Percentiles rank a stretch among this genome's conserved stretches.
phyloP scores from a whole-genome alignment of 2,113 vertebrate genomes.

The Proteles cristata region DNA sequence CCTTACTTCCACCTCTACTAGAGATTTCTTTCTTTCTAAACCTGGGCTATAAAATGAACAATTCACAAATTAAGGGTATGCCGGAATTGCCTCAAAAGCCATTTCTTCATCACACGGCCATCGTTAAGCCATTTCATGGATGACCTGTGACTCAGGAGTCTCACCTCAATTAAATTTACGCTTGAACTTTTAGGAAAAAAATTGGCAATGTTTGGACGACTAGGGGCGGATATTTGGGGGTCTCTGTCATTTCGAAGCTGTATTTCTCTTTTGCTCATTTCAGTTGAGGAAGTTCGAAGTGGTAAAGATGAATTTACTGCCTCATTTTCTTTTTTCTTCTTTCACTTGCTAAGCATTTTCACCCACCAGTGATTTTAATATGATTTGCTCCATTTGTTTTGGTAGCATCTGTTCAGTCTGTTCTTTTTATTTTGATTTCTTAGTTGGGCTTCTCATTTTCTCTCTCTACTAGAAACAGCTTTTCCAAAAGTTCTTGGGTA shows the following conservation, averaged over 20 bases:
- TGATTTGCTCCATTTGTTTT: conserved; percentile 78
- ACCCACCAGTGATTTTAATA: conserved; percentile 75
- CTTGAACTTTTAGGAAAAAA: conserved; percentile 42
- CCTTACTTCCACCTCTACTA: background rate
- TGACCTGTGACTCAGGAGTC: conserved; percentile 22
- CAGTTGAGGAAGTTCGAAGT: conserved; percentile 61
- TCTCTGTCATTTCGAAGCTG: conserved; percentile 1
- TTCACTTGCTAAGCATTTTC: conserved; percentile 77
- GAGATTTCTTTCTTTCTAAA: background rate
- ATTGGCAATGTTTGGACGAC: conserved; percentile 1
- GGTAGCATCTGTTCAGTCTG: conserved; percentile 70
- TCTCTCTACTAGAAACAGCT: conserved; percentile 35
- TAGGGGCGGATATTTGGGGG: background rate
- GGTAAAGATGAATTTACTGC: conserved; percentile 56
- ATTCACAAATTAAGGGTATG: background rate
- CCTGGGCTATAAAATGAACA: conserved; percentile 38
- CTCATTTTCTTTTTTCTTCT: conserved; percentile 62
- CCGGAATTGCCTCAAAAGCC: conserved; percentile 5
- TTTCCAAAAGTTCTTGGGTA: conserved; percentile 67
- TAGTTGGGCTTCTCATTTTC: conserved; percentile 68
- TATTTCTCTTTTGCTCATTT: conserved; percentile 69
- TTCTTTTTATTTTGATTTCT: conserved; percentile 69
- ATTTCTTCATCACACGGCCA: conserved; percentile 52
- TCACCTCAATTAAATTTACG: conserved; percentile 25
- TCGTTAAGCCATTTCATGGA: background rate